A percentile compares a stretch with the other conserved stretches of the same genome.
These are phyloP conservation scores for Amphipyra tragopoginis DNA, from an alignment of 2,888 invertebrate species.

Conservation along the genomic window DNA sequence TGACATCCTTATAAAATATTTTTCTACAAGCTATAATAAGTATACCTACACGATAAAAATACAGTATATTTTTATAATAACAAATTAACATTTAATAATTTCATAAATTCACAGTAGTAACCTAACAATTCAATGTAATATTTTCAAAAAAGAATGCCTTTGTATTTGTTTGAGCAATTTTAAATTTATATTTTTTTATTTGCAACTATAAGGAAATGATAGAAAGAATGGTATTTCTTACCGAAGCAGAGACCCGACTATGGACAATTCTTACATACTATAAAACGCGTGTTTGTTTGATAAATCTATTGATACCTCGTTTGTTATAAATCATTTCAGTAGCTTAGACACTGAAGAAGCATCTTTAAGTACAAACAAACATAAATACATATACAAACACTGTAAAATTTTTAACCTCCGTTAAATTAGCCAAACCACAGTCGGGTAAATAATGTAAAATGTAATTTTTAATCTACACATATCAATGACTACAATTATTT, in stretches of 20 bases:
- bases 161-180: conserved; percentile 54
- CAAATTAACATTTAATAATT: conserved; percentile 43
- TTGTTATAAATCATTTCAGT: conserved; percentile 12
- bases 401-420: conserved; percentile 11
- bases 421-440: conserved; percentile 20
- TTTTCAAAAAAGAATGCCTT: conserved; percentile 34
- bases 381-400: conserved; percentile 2
- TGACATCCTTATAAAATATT: conserved; percentile 51
- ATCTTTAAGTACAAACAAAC: conserved; percentile 20
- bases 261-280: conserved; percentile 4
- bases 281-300: neutral
- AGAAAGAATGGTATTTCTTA: conserved; percentile 4
- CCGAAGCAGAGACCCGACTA: conserved; percentile 29
- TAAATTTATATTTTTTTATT: conserved; percentile 14
- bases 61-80: conserved; percentile 15
- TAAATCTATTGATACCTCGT: neutral
- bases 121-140: conserved; percentile 26
- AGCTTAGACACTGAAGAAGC: neutral
- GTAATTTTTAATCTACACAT: conserved; percentile 23
- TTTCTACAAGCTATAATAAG: conserved; percentile 31
- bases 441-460: conserved; percentile 26
- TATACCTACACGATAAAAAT: conserved; percentile 33
- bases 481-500: conserved; percentile 54
- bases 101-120: conserved; percentile 27
- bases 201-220: conserved; percentile 19